Evolutionary conservation across 2,888 invertebrate species (phyloP).

Genomic region (Apodemia zela): DNA sequence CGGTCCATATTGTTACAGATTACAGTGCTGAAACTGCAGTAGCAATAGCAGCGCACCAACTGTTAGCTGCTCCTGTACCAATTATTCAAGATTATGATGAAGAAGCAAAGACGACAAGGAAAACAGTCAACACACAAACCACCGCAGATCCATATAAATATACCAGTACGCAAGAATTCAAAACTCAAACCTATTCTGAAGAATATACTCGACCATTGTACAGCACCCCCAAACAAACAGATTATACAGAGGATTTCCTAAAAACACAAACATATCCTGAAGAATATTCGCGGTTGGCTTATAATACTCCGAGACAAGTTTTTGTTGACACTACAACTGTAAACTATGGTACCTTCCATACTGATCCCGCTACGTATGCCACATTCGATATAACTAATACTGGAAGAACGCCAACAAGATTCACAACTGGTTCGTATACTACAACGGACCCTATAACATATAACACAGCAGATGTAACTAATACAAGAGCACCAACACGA

Average conservation of each 20-base stretch:
- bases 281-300: slow-evolving; percentile 3
- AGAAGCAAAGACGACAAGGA: slow-evolving; percentile 45
- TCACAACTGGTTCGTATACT: slow-evolving; percentile 5
- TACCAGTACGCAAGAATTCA: slow-evolving; percentile 44
- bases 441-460: slow-evolving; percentile 7
- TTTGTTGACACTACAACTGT: slow-evolving; percentile 44
- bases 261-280: slow-evolving; percentile 12
- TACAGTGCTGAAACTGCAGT: slow-evolving; percentile 65
- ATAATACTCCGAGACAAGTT: slow-evolving; percentile 27
- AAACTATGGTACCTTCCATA: slow-evolving; percentile 34
- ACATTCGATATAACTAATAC: slow-evolving; percentile 20
- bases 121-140: slow-evolving; percentile 43
- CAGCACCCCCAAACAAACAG: slow-evolving; percentile 32
- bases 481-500: slow-evolving; percentile 16
- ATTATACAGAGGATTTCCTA: background rate
- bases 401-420: slow-evolving; percentile 3
- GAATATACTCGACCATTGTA: slow-evolving; percentile 54
- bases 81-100: slow-evolving; percentile 57
- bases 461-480: slow-evolving; percentile 3
- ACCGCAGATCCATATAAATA: slow-evolving; percentile 19
- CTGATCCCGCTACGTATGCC: slow-evolving; percentile 18
- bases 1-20: slow-evolving; percentile 40
- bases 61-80: slow-evolving; percentile 67
- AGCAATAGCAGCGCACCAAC: slow-evolving; percentile 70
- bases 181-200: slow-evolving; percentile 42